Base-by-base conservation (phyloP, 2,797 vertebrate genomes). In the Adrianichthys oophorus region DNA sequence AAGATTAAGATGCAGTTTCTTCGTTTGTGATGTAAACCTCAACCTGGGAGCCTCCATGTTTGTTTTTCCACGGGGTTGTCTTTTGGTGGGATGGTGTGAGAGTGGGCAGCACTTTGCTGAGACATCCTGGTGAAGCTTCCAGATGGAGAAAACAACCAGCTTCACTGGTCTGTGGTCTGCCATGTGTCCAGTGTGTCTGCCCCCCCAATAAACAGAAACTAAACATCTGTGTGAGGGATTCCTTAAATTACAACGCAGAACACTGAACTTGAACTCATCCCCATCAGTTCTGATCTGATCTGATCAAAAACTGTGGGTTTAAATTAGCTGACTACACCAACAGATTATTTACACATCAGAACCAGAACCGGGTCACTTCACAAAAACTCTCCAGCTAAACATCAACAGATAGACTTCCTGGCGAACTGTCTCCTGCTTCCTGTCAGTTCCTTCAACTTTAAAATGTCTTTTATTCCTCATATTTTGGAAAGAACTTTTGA, bases 361-460 rank as follows among this genome's bases (percentile, higher is more conserved):
- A 72, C 66, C 56, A 45, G 68, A 67, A 64, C 43, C 61, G 26
- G 17, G 74, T 61, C 61, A 80, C 50, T 57, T 74, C 80, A 83
- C 79, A 66, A 80, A 76, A 68, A 81, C 76, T 26, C 72, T 63
- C 73, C 44, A 65, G 56, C 85, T 89, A 86, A 71, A 79, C 65
- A 71, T 74, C 65, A 64, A 73, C 54, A 60, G 32, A 60, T 40
- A 79, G 59, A 85, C 78, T 80, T 72, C 70, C 64, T 56, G 55
- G 1, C 8, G 29, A 32, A 32, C 29, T 69, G 67, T 57, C 49
- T 23, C 67, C 49, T 73, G 59, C 62, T 76, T 66, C 62, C 59
- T 51, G 62, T 37, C 32, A 13, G 32, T 37, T 12, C 32, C 32
- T 37, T 68, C 26, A 4, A 63, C 72, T 53, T 55, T 1, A 19